Evolutionary conservation across 2,797 vertebrate genomes (phyloP).

Genomic region (Cynopterus sphinx): DNA sequence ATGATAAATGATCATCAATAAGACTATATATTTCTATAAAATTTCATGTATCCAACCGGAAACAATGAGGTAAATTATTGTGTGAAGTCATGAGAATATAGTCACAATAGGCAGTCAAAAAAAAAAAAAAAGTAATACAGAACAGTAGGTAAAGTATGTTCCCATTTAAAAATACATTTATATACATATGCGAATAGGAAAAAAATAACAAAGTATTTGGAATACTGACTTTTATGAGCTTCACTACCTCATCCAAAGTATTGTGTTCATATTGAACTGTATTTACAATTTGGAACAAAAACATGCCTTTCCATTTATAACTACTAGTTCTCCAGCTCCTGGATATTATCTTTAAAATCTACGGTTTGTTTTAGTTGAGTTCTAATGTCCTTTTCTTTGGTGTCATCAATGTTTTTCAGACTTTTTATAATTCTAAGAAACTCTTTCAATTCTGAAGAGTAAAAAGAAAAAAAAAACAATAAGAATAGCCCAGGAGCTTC

Average conservation of each 20-base stretch:
- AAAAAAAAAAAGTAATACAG: background rate
- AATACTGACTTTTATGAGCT: background rate
- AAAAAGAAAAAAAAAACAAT: background rate
- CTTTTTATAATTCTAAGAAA: constrained; percentile 7
- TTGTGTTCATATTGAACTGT: background rate
- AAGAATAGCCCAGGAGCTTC: background rate
- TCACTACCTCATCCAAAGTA: background rate
- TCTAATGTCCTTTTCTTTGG: background rate
- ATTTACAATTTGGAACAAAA: constrained; percentile 16
- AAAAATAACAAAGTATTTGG: background rate
- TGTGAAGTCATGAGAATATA: background rate
- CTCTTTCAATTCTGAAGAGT: background rate
- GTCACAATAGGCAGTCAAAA: background rate
- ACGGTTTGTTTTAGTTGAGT: background rate
- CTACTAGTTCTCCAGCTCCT: background rate
- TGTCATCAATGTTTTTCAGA: background rate
- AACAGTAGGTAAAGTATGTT: background rate
- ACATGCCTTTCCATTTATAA: background rate
- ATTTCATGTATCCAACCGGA: background rate
- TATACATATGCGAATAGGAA: background rate
- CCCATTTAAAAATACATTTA: background rate
- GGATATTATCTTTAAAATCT: background rate
- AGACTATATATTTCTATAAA: background rate
- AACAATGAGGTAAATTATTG: background rate
- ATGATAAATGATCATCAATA: background rate